phyloP scores from a whole-genome alignment of 1,140 invertebrate species.

The Bombus huntii region DNA sequence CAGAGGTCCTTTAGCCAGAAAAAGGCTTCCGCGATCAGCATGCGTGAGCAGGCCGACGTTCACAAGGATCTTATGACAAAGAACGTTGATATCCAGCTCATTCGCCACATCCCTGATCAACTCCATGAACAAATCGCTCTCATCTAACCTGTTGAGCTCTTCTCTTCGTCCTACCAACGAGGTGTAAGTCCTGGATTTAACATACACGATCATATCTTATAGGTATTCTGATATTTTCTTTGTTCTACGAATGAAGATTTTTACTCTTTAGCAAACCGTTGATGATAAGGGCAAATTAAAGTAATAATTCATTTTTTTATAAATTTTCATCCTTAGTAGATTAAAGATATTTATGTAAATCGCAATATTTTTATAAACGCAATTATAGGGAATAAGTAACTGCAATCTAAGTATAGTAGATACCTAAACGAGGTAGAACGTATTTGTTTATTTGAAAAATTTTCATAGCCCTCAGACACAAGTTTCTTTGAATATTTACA shows the following conservation, averaged over 20 bases:
- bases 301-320: background rate
- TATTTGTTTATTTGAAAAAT: no score
- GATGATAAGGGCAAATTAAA: background rate
- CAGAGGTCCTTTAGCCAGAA: conserved; percentile 91
- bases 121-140: conserved; percentile 95
- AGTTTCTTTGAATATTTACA: no score
- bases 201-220: background rate
- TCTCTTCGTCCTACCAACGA: conserved; percentile 81
- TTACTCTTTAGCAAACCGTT: no score
- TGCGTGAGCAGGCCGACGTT: conserved; percentile 94
- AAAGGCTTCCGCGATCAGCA: conserved; percentile 93
- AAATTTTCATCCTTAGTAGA: no score
- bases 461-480: no score
- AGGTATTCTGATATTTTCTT: background rate
- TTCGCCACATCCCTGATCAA: conserved; percentile 96
- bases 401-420: no score
- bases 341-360: no score
- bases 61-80: conserved; percentile 96
- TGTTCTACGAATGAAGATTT: no score
- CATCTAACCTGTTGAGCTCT: conserved; percentile 87
- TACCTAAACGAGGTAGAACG: no score
- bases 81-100: conserved; percentile 95
- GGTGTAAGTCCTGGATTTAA: conserved; percentile 72
- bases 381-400: no score
- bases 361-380: no score